phyloP scores from a whole-genome alignment of 2,113 vertebrate species.

The Ailurus styani region DNA sequence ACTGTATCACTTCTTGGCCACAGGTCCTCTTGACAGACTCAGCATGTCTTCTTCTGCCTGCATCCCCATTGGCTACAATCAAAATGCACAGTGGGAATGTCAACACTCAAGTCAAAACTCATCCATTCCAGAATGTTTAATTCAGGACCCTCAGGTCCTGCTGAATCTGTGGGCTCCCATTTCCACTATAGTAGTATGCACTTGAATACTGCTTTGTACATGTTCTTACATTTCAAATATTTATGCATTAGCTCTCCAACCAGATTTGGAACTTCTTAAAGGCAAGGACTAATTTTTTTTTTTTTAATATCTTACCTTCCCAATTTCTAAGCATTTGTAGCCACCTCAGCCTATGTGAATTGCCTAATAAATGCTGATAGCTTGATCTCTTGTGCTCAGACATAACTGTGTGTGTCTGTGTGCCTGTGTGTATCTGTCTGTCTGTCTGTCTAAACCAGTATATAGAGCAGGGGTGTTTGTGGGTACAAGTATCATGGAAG shows the following conservation, averaged over 20 bases:
- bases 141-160: neutral
- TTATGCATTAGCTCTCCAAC: neutral
- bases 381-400: neutral
- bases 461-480: neutral
- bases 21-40: neutral
- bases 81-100: neutral
- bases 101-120: neutral
- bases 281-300: neutral
- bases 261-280: neutral
- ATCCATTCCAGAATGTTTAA: neutral
- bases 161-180: neutral
- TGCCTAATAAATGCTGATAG: neutral
- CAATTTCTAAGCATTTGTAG: neutral
- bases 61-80: neutral
- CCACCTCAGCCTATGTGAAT: neutral
- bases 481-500: neutral
- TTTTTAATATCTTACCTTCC: neutral
- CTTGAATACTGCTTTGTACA: neutral
- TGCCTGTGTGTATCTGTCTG: neutral
- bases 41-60: neutral
- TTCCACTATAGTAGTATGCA: neutral
- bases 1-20: neutral
- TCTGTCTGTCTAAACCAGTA: neutral
- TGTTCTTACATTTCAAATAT: neutral
- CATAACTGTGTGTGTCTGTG: neutral